A percentile compares a stretch with the other conserved stretches of the same genome.
Evolutionary conservation across 1,140 invertebrate genomes (phyloP).

Genomic region (Diabrotica virgifera): DNA sequence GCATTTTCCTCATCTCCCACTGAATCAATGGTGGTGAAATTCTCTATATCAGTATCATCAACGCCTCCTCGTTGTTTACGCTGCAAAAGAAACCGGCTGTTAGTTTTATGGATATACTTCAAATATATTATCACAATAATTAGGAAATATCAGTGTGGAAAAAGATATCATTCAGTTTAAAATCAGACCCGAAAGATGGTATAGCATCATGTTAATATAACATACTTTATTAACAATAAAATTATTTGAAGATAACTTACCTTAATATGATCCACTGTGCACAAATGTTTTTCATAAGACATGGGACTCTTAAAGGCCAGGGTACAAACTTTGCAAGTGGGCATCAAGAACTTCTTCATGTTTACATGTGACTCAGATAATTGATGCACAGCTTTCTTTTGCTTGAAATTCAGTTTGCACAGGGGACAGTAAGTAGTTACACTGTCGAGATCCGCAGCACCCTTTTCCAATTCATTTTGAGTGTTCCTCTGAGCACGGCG

Average conservation of each 20-base stretch:
- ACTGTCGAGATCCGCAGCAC: conserved; percentile 59
- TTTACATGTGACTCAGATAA: conserved; percentile 71
- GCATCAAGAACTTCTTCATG: conserved; percentile 78
- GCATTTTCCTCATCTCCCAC: conserved; percentile 62
- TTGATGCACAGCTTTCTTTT: conserved; percentile 70
- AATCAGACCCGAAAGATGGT: not conserved
- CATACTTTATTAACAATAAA: not conserved
- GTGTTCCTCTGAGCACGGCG: conserved; percentile 68
- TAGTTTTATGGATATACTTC: not conserved
- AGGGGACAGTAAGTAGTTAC: conserved; percentile 70
- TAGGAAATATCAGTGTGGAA: not conserved
- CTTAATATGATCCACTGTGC: conserved; percentile 74
- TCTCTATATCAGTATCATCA: conserved; percentile 53
- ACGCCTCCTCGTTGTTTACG: conserved; percentile 55
- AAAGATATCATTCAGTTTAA: not conserved
- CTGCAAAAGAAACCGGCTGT: conserved; percentile 43
- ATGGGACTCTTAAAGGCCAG: conserved; percentile 75
- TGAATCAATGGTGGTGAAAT: conserved; percentile 80
- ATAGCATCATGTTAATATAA: not conserved
- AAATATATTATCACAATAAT: not conserved
- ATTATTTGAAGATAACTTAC: conserved; percentile 47
- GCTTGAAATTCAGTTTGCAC: conserved; percentile 76
- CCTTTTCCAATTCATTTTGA: conserved; percentile 66
- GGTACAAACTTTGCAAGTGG: conserved; percentile 69
- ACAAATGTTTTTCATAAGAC: conserved; percentile 77